Evolutionary conservation across 53 echinoderm and acorn worm genomes (phyloP), one percentile per base, ranked within the genome.

Genomic region (Zoroaster sp.): DNA sequence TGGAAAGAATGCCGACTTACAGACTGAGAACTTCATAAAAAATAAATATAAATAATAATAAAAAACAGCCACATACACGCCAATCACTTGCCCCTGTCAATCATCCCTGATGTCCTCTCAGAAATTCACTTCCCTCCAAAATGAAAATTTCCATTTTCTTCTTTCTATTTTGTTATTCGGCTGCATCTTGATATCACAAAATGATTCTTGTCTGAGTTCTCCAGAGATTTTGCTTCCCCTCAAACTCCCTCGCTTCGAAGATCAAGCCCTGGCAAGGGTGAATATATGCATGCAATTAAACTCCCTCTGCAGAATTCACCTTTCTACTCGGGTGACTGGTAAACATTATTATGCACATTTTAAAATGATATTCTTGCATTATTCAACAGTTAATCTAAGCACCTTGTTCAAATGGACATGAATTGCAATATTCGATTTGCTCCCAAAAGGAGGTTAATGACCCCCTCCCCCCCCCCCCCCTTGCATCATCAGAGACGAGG

Each of bases 231-330:
- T n/a, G n/a, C n/a, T n/a, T n/a, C n/a, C n/a, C n/a, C n/a, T n/a
- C n/a, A n/a, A n/a, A n/a, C 63, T 59, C 28, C 28, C 23, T 59
- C 11, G 63, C n/a, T n/a, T n/a, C n/a, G n/a, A n/a, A n/a, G n/a
- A n/a, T n/a, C 63, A 25, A 59, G 63, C 63, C 21, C 21, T 25
- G 63, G 10, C 63, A n/a, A n/a, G 21, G 63, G 28, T 82, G 68
- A 82, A 82, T 82, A 21, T 42, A 82, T 82, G 82, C 32, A 82
- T 82, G 82, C 82, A 82, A 82, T 82, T 67, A 21, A 74, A 21
- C 35, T 33, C 14, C 3, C 17, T 80, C n/a, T 18, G 43, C 23
- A 10, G 63, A 25, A 59, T 59, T 59, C 30, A 28, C 28, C 63
- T 59, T 59, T 59, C 63, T 25, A n/a, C 28, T 59, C 25, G 4